Base-by-base conservation (phyloP, 2,888 invertebrate genomes). In the Hemithea aestivaria region DNA sequence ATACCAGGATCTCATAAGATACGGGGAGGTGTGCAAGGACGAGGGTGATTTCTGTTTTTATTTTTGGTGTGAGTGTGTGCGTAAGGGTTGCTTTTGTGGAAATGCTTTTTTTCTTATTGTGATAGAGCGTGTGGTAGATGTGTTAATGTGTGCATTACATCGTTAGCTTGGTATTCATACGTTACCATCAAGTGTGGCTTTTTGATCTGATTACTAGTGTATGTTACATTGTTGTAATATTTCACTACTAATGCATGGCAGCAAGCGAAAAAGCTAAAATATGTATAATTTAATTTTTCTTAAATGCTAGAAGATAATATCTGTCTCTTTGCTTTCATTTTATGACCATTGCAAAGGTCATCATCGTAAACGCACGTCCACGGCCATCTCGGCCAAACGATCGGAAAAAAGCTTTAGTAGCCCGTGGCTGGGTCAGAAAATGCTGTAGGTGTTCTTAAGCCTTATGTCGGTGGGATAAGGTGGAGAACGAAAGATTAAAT, bases 1-100 rank as follows among this genome's bases (percentile, higher is more conserved):
- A 49, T 47, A 82, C 68, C 52, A 80, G 83, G 81, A 62, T 47
- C 54, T 48, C 81, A 84, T 61, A 40, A 62, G 43, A 35, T 32
- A 24, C 39, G 12, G 57, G 53, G 62, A 68, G 59, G 45, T 49
- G 25, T 4, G 40, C 28, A 48, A 56, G 50, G 47, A 45, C 43
- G 46, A 51, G 51, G 56, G 52, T 48, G 47, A 9, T 44, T 39
- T 45, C 26, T 44, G 40, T 41, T 40, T 46, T 43, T 48, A 44
- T 38, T 49, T 51, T 44, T 33, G 10, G 27, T 24, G 10, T n/a
- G 25, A 32, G 21, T 45, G 20, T 40, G 42, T 44, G 41, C 34
- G 38, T 10, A n/a, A 25, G 36, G 42, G 37, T 37, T 25, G 22
- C 12, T n/a, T 11, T 7, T 7, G 10, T 6, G 12, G 41, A 48